Conservation (phyloP, 1,140 invertebrate genomes). For the Chelonus insularis region DNA sequence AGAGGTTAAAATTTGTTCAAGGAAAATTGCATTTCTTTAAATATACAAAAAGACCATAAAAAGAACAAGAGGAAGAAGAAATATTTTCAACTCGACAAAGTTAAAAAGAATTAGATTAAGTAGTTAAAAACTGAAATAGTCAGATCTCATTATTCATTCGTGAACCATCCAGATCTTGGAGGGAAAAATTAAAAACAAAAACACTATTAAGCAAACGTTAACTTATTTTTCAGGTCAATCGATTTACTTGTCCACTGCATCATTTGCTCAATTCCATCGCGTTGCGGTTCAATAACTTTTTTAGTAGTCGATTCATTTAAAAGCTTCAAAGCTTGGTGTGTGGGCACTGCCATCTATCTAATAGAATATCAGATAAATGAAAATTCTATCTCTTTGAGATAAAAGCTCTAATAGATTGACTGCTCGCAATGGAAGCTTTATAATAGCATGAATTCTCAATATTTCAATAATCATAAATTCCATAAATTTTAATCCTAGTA, state of each 20-base stretch:
- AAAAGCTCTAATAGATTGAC: background rate
- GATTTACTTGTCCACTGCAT: background rate
- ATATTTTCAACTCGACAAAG: background rate
- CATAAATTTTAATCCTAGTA: too few relatives aligned
- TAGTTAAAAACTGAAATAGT: background rate
- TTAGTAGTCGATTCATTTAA: background rate
- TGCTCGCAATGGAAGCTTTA: background rate
- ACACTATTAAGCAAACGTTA: background rate
- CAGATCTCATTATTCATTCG: background rate
- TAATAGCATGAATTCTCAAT: too few relatives aligned
- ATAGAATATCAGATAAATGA: background rate
- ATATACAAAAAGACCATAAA: background rate
- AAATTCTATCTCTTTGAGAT: background rate
- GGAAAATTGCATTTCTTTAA: too few relatives aligned
- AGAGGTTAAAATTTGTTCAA: too few relatives aligned
- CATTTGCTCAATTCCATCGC: background rate
- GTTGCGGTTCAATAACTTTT: background rate
- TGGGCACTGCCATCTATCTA: slow-evolving; percentile 1
- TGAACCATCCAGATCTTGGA: too few relatives aligned
- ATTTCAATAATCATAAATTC: background rate
- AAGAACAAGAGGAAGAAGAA: background rate
- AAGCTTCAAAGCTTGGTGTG: background rate
- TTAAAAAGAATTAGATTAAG: background rate
- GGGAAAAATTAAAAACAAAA: background rate
- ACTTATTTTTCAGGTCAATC: background rate